Evolutionary conservation across 2,888 invertebrate genomes (phyloP), one percentile per base, ranked within the genome.

Genomic region (Anorthoa munda): DNA sequence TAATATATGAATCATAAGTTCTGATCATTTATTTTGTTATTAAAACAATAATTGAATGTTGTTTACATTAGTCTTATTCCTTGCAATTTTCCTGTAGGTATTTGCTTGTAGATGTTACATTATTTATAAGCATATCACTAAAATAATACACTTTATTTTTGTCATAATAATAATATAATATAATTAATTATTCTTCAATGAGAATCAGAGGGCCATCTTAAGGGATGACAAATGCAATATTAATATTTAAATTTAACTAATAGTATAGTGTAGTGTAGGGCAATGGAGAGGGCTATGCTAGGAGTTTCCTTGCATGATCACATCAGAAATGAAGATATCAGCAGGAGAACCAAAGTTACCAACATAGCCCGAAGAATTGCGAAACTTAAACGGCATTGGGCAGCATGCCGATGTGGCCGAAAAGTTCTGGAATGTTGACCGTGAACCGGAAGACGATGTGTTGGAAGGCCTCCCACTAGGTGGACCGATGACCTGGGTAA

Each of bases 1-100:
- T 56, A 70, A 51, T 61, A 39, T 9, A 83, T 74, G 81, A 83
- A 74, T 81, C 84, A 83, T 74, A 50, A 50, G 45, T 50, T 72
- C 26, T 23, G 4, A 64, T 23, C 12, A 67, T 31, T 72, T 26
- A 23, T 51, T 56, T 21, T 15, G 51, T 23, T 18, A 51, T 31
- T 23, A 45, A 50, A 45, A 59, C 46, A 56, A 51, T 51, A 48
- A 60, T 51, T 74, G 4, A 58, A 21, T 60, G 31, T 55, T 59
- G 39, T 50, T 64, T 53, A 48, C 12, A 17, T 0, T 18, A 59
- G 15, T 21, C 15, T 39, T 75, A 58, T 31, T 65, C 31, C 31
- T 64, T 56, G 17, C 18, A 26, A 61, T 77, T 79, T 77, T 79
- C 83, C 83, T 71, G 46, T 71, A 26, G 3, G 21, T 4, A 18